A percentile compares a stretch with the other conserved stretches of the same genome.
Evolutionary conservation across 1,140 invertebrate genomes (phyloP).

Genomic region (Zaprionus capensis): DNA sequence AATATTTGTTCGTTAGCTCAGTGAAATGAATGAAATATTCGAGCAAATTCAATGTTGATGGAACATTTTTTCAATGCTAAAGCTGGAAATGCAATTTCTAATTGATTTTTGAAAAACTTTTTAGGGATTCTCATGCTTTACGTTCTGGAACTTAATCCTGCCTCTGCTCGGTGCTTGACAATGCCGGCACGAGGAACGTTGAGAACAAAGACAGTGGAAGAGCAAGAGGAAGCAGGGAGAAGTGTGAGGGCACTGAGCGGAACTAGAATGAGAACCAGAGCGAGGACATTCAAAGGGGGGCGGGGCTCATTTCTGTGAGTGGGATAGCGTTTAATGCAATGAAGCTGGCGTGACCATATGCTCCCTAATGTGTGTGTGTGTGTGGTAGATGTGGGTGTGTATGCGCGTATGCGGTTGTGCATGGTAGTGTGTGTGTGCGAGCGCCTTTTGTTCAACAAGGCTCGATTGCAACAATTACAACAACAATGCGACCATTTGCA

Average conservation of each 20-base stretch:
- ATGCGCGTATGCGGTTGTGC: conserved; percentile 19
- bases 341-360: conserved; percentile 28
- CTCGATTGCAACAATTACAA: conserved; percentile 81
- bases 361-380: conserved; percentile 15
- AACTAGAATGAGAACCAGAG: not conserved
- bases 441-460: conserved; percentile 62
- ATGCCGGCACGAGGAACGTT: not conserved
- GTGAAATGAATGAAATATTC: not conserved
- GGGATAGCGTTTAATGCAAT: conserved; percentile 25
- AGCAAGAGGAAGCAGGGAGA: not conserved
- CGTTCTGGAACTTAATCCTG: not conserved
- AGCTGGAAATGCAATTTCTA: conserved; percentile 3
- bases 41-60: not conserved
- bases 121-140: not conserved
- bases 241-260: not conserved
- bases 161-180: not conserved
- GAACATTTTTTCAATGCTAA: not conserved
- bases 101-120: conserved; percentile 14
- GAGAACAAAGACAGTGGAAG: not conserved
- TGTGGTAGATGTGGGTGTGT: not conserved
- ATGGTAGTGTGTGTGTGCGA: conserved; percentile 20
- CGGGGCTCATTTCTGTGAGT: conserved; percentile 22
- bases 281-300: not conserved
- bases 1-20: not conserved
- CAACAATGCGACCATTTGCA: conserved; percentile 70